A percentile compares a stretch with the other conserved stretches of the same genome.
phyloP scores from a whole-genome alignment of 2,797 vertebrate genomes.

The Danio tinwini region DNA sequence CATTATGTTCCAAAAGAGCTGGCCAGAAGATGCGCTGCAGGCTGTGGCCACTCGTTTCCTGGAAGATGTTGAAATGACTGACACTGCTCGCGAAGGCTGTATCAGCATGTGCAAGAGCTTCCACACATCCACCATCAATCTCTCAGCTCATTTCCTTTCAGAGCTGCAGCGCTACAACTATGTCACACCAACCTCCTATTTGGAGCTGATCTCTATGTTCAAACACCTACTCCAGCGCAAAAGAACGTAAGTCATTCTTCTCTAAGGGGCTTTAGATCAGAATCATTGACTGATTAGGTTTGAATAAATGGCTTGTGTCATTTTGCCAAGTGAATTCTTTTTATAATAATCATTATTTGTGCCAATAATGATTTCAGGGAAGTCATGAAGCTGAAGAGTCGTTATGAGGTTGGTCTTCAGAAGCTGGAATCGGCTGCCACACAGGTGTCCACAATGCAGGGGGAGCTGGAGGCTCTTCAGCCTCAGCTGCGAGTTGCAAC shows the following conservation, averaged over 20 bases:
- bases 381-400: constrained; percentile 85
- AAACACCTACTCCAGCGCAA: constrained; percentile 85
- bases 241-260: constrained; percentile 77
- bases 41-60: constrained; percentile 90
- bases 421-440: constrained; percentile 87
- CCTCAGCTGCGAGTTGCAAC: constrained; percentile 86
- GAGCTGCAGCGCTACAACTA: constrained; percentile 90
- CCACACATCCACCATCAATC: constrained; percentile 85
- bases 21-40: constrained; percentile 91
- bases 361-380: constrained; percentile 73
- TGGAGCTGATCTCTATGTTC: constrained; percentile 93
- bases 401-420: constrained; percentile 89
- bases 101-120: constrained; percentile 92
- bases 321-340: not conserved
- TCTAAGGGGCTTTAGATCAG: not conserved
- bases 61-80: constrained; percentile 88
- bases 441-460: constrained; percentile 88
- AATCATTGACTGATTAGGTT: not conserved
- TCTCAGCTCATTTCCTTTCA: constrained; percentile 79
- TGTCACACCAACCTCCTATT: constrained; percentile 92
- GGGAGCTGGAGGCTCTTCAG: constrained; percentile 86
- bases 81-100: constrained; percentile 80
- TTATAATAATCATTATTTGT: not conserved
- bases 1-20: constrained; percentile 74
- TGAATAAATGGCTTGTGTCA: not conserved